Conservation (phyloP, 2,797 vertebrate species). For the Euphonia xanthogaster region DNA sequence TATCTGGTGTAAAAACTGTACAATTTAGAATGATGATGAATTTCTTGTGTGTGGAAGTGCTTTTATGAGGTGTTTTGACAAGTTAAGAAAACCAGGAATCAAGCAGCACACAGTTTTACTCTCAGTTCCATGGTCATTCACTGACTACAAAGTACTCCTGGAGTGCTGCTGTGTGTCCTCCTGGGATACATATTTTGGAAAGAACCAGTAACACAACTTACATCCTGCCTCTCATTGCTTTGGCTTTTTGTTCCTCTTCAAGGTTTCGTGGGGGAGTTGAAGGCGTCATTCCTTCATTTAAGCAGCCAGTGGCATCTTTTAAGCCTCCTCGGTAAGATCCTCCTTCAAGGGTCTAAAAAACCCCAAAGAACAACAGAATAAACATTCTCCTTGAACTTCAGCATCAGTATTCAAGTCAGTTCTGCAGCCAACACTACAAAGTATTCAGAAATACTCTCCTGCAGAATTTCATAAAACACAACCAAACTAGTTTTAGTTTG, state of each 20-base stretch:
- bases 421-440: not conserved
- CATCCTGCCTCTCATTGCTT: constrained; percentile 94
- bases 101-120: not conserved
- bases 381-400: not conserved
- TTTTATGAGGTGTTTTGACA: not conserved
- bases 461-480: not conserved
- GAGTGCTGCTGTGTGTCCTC: not conserved
- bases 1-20: not conserved
- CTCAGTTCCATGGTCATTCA: not conserved
- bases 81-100: not conserved
- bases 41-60: not conserved
- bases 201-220: constrained; percentile 73
- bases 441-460: not conserved
- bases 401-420: not conserved
- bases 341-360: constrained; percentile 85
- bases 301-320: constrained; percentile 77
- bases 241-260: constrained; percentile 93
- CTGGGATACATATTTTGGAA: not conserved
- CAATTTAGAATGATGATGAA: not conserved
- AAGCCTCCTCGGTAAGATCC: constrained; percentile 85
- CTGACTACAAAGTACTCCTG: not conserved
- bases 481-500: not conserved
- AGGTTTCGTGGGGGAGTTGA: constrained; percentile 87
- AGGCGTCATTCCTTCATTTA: constrained; percentile 79
- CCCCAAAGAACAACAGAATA: not conserved